These are phyloP conservation scores for Elgaria multicarinata DNA, from an alignment of 2,113 vertebrate genomes.

Conservation along the genomic window DNA sequence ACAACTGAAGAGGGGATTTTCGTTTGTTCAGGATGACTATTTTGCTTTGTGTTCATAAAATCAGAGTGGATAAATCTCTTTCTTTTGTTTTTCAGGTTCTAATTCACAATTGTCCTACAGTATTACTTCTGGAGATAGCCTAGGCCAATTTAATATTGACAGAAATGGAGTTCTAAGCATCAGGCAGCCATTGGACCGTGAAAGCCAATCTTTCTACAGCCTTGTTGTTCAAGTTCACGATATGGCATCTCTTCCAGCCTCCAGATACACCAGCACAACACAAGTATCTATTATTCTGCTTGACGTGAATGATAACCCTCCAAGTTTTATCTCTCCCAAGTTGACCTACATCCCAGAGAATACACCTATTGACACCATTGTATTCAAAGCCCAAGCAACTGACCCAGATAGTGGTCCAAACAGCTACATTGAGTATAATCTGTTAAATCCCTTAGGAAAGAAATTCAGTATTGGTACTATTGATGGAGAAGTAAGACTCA, in stretches of 20 bases:
- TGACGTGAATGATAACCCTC: conserved; percentile 93
- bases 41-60: background rate
- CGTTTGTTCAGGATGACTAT: background rate
- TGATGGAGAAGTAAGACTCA: conserved; percentile 87
- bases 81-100: conserved; percentile 76
- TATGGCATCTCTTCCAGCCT: conserved; percentile 76
- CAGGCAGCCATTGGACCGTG: conserved; percentile 86
- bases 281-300: conserved; percentile 95
- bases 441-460: conserved; percentile 79
- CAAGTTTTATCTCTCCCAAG: conserved; percentile 87
- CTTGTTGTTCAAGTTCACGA: conserved; percentile 90
- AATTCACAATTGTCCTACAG: conserved; percentile 88
- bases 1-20: background rate
- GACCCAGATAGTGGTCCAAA: conserved; percentile 96
- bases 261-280: conserved; percentile 88
- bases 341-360: conserved; percentile 93
- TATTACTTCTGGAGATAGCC: conserved; percentile 89
- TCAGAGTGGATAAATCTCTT: background rate
- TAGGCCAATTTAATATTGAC: conserved; percentile 84
- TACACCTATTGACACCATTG: conserved; percentile 88
- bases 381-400: conserved; percentile 86
- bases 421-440: conserved; percentile 94
- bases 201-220: conserved; percentile 96
- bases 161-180: conserved; percentile 81
- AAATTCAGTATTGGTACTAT: conserved; percentile 91